Conservation (phyloP, 2,888 invertebrate genomes). For the Hypsopygia costalis region DNA sequence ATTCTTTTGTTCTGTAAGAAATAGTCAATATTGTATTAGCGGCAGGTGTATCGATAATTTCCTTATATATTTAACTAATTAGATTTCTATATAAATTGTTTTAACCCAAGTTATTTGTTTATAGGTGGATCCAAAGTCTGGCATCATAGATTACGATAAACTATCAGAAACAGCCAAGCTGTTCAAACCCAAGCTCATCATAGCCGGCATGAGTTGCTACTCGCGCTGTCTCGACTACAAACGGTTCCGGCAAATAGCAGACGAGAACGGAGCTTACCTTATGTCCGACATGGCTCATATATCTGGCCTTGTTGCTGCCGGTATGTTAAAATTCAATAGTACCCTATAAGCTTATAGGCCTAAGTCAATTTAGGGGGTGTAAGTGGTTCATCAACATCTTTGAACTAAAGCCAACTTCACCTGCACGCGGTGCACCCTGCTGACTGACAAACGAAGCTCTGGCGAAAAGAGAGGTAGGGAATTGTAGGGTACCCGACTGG, state of each 20-base stretch:
- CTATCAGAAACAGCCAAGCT: constrained; percentile 89
- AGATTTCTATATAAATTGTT: not conserved
- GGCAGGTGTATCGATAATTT: no score
- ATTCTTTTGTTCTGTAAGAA: no score
- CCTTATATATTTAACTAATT: no score
- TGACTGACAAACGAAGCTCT: no score
- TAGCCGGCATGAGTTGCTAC: constrained; percentile 97
- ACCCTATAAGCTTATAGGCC: no score
- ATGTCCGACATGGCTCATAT: constrained; percentile 98
- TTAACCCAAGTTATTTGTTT: constrained; percentile 11
- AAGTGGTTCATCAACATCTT: no score
- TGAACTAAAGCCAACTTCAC: no score
- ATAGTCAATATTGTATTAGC: no score
- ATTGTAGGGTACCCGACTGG: no score
- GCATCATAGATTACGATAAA: constrained; percentile 95
- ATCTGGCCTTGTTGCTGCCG: constrained; percentile 94
- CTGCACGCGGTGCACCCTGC: no score
- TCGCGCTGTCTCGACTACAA: constrained; percentile 95
- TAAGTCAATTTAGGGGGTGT: no score
- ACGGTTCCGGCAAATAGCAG: constrained; percentile 90
- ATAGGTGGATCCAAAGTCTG: constrained; percentile 86
- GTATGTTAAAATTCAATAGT: constrained; percentile 50
- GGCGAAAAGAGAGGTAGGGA: no score
- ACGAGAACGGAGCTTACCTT: constrained; percentile 91
- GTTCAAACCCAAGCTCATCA: constrained; percentile 95